Conservation (phyloP, 2,888 invertebrate species). For the Rhodophaea formosa region DNA sequence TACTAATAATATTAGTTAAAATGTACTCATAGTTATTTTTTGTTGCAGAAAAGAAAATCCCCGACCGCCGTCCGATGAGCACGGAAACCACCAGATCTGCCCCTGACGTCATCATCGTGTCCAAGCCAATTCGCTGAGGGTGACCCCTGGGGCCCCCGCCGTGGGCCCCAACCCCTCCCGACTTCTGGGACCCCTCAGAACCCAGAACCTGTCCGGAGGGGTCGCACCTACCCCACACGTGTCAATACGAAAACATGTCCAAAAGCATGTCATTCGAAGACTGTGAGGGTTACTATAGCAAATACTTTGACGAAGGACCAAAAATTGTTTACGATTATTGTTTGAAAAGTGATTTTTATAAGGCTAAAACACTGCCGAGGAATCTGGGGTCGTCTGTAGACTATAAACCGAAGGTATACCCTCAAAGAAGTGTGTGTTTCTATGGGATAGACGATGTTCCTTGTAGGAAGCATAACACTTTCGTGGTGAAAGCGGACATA, state of each 20-base stretch:
- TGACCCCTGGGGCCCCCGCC: constrained; percentile 75
- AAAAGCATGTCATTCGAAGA: constrained; percentile 61
- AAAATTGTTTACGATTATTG: constrained; percentile 66
- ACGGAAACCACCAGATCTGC: constrained; percentile 93
- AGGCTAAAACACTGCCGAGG: constrained; percentile 65
- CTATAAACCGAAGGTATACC: constrained; percentile 49
- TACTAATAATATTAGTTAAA: too few species aligned
- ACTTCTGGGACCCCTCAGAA: constrained; percentile 53
- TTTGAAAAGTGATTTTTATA: constrained; percentile 66
- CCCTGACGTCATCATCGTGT: constrained; percentile 91
- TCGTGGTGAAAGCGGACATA: constrained; percentile 63
- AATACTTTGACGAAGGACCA: constrained; percentile 65
- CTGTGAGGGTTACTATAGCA: constrained; percentile 66
- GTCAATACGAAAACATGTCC: constrained; percentile 47
- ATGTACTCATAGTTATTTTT: too few species aligned
- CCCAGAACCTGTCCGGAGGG: constrained; percentile 63
- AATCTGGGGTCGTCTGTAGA: constrained; percentile 63
- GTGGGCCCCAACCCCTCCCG: constrained; percentile 72
- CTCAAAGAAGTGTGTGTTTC: constrained; percentile 63
- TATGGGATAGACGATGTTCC: constrained; percentile 54
- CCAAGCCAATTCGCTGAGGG: constrained; percentile 79
- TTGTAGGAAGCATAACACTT: constrained; percentile 44
- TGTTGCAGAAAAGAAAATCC: constrained; percentile 66
- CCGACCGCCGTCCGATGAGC: constrained; percentile 85
- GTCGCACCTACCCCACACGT: constrained; percentile 46